Percentiles rank a stretch among this genome's conserved stretches.
phyloP scores from a whole-genome alignment of 2,797 vertebrate species.

The Coregonus ussuriensis region DNA sequence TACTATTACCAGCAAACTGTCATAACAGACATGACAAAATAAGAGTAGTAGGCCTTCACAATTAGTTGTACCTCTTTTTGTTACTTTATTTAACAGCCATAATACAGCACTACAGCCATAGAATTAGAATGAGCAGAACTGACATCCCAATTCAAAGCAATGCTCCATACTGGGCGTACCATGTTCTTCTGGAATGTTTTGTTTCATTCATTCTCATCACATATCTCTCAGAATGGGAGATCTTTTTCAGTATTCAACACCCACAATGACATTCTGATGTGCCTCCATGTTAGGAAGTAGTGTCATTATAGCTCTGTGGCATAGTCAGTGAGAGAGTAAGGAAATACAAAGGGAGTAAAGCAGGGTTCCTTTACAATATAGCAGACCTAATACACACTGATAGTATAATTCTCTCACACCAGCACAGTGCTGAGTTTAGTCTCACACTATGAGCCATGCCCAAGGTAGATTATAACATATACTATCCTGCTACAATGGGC shows the following conservation, averaged over 20 bases:
- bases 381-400: conserved; percentile 28
- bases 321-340: not conserved
- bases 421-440: conserved; percentile 31
- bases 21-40: conserved; percentile 8
- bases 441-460: conserved; percentile 55
- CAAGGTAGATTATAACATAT: conserved; percentile 27
- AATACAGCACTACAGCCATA: not conserved
- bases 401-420: conserved; percentile 46
- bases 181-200: not conserved
- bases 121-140: not conserved
- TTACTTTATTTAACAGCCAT: conserved; percentile 41
- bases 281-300: too few species aligned
- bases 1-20: not conserved
- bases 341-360: not conserved
- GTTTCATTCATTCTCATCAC: not conserved
- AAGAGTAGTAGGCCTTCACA: not conserved
- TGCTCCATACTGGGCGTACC: conserved; percentile 18
- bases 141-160: not conserved
- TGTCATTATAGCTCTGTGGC: not conserved
- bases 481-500: conserved; percentile 32
- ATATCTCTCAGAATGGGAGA: not conserved
- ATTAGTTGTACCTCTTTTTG: conserved; percentile 4
- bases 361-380: conserved; percentile 25
- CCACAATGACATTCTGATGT: not conserved
- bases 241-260: not conserved